Evolutionary conservation across 2,113 vertebrate genomes (phyloP), one percentile per base, ranked within the genome.

Genomic region (Planiliza haematocheilus): DNA sequence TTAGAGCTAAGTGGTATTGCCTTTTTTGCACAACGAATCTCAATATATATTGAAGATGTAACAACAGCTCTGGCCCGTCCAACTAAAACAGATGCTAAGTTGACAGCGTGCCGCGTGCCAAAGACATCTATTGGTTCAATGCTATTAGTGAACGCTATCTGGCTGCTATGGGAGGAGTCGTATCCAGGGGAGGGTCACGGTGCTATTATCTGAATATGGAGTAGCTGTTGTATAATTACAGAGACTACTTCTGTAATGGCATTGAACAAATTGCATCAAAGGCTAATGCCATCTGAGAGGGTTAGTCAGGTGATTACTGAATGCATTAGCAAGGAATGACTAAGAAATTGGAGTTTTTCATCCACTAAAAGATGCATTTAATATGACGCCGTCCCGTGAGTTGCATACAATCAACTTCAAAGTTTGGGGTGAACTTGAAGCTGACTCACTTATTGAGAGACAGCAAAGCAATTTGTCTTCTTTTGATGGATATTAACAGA

Each of bases 71-170:
- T 43, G 45, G 45, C 42, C 30, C 42, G 24, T 37, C 59, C 42
- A 46, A 64, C 69, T 53, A 62, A 62, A 49, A 73, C 59, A 66
- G 53, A 45, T 13, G 57, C 21, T 46, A 14, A 53, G 42, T 4
- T 77, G 65, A 82, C 59, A 64, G 57, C 2, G 4, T 3, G 0
- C 30, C 18, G 63, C 14, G 36, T 59, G 66, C 60, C 77, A 78
- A 59, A 62, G 20, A 61, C 38, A 17, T 69, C 59, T 76, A 62
- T 73, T 64, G 70, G 51, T 70, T 77, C 46, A 76, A 21, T 52
- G 59, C 65, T 67, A 76, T 82, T 72, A 78, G 51, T 67, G 46
- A 78, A 74, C 79, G 73, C 59, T 74, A 34, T 53, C 66, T 79
- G 62, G 57, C 71, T 48, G 73, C n/a, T 43, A 10, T 16, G 34